Base-by-base conservation (phyloP, 2,113 vertebrate genomes). In the Brienomyrus brachyistius region DNA sequence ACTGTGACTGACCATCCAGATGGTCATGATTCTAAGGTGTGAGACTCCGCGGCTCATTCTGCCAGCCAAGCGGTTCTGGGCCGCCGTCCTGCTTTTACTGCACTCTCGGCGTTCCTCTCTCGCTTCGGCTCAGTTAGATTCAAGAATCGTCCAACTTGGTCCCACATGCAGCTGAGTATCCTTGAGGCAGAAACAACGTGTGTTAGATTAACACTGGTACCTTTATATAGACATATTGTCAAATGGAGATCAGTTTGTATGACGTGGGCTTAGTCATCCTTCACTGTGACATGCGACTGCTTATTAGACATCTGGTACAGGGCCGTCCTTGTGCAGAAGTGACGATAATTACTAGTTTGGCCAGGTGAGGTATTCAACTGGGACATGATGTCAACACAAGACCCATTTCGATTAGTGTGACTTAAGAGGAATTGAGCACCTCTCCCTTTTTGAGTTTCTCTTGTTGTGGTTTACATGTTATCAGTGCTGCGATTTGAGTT, bases 1-100 rank as follows among this genome's bases (percentile, higher is more conserved):
- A 88, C 87, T 59, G 31, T 87, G 86, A 59, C 54, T n/a, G 87
- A 45, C 87, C 48, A 11, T 77, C 62, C 62, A 77, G 62, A 89
- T 80, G 88, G 62, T 43, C 8, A 9, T 35, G 19, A 80, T 80
- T 77, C 27, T 43, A 19, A 35, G n/a, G 15, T 52, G 66, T 77
- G 66, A 80, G 47, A 77, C 88, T 35, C 87, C 1, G 45, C n/a
- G 7, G 56, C 87, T 70, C 35, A n/a, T 77, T 35, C 66, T 23
- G 35, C 6, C 88, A 51, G 88, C 88, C 15, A 19, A 52, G 70
- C 31, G n/a, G 48, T 77, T 89, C 17, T 66, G 56, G 40, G 15
- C 70, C n/a, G 70, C 27, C 48, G 1, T 35, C 31, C 70, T 52
- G 17, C 19, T 3, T 82, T 89, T 15, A 77, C 47, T 51, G 56